Conservation (phyloP, 92 coral and sea anemone species). For the Heliopora coerulea region DNA sequence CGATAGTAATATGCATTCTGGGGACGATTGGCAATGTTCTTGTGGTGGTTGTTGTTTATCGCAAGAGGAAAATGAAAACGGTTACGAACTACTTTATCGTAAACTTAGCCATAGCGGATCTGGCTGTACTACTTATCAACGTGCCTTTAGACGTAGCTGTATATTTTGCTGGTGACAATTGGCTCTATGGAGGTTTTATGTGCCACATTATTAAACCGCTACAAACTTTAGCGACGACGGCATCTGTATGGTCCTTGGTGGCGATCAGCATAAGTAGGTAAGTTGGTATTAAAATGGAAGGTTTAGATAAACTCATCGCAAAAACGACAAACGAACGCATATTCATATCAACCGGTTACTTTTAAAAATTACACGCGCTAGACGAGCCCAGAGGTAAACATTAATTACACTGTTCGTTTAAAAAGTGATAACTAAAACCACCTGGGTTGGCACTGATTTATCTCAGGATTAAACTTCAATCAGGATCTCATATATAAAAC, state of each 20-base stretch:
- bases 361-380: no score
- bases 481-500: no score
- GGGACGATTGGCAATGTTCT: conserved; percentile 90
- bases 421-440: no score
- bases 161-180: conserved; percentile 70
- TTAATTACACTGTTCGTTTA: no score
- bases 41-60: conserved; percentile 89
- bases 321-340: no score
- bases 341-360: no score
- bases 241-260: conserved; percentile 92
- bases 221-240: conserved; percentile 94
- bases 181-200: conserved; percentile 91
- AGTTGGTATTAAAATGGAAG: conserved; percentile 20
- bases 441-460: no score
- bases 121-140: conserved; percentile 84
- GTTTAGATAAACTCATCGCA: not conserved
- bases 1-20: conserved; percentile 75
- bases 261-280: conserved; percentile 94
- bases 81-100: conserved; percentile 95
- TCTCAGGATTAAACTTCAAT: no score
- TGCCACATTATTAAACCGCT: conserved; percentile 82
- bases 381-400: no score
- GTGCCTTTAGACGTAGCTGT: conserved; percentile 55
- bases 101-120: conserved; percentile 86
- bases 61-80: conserved; percentile 90